Evolutionary conservation across 2,888 invertebrate species (phyloP).

Genomic region (Electrophaes corylata): DNA sequence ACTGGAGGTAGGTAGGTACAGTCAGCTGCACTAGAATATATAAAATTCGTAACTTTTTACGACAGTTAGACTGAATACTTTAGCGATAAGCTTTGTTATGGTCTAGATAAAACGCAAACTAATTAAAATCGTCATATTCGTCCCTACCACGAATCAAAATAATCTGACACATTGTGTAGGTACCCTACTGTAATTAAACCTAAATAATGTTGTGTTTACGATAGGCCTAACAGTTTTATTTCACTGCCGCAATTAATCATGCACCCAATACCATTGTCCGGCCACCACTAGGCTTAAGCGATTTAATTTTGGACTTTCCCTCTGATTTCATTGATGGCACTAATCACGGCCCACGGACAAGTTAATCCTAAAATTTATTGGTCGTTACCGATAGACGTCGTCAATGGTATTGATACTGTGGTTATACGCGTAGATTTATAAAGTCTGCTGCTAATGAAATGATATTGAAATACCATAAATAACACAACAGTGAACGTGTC

Average conservation of each 20-base stretch:
- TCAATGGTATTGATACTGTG: constrained; percentile 67
- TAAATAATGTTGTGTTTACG: constrained; percentile 43
- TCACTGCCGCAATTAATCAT: constrained; percentile 58
- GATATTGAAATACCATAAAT: constrained; percentile 78
- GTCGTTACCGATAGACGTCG: constrained; percentile 70
- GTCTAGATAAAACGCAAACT: no score
- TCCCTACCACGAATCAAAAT: background rate
- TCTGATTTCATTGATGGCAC: constrained; percentile 70
- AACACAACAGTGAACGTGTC: constrained; percentile 61
- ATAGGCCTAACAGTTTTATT: constrained; percentile 44
- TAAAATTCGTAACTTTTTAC: no score
- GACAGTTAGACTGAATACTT: no score
- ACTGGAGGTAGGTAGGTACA: no score
- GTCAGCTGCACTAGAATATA: no score
- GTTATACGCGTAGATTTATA: constrained; percentile 66
- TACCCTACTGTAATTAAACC: constrained; percentile 19
- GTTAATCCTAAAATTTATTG: constrained; percentile 82
- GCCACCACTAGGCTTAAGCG: constrained; percentile 72
- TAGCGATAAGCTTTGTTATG: no score
- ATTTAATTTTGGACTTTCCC: constrained; percentile 80
- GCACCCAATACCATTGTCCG: constrained; percentile 60
- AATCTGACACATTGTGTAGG: background rate
- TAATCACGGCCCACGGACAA: constrained; percentile 78
- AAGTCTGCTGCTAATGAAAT: constrained; percentile 78
- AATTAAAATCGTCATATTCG: background rate